Conservation (phyloP, 2,113 vertebrate species). For the Microcebus ravelobensis region DNA sequence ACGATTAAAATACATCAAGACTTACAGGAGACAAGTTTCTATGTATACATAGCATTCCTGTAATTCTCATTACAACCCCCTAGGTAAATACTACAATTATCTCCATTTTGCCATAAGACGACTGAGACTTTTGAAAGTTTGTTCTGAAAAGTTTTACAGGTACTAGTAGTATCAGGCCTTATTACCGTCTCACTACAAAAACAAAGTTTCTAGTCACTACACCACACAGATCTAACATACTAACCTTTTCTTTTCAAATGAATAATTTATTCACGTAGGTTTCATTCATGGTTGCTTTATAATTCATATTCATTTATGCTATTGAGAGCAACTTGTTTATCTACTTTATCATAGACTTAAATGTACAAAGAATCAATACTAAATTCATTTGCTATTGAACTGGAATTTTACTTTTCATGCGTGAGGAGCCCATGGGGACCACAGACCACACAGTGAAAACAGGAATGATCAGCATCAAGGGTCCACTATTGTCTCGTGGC, state of each 20-base stretch:
- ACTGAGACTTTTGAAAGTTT: background rate
- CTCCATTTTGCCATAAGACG: background rate
- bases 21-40: background rate
- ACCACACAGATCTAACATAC: background rate
- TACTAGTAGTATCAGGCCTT: background rate
- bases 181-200: background rate
- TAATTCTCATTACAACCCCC: background rate
- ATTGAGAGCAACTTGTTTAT: background rate
- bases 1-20: background rate
- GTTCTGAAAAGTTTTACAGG: background rate
- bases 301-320: constrained; percentile 55
- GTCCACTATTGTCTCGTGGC: background rate
- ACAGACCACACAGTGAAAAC: constrained; percentile 32
- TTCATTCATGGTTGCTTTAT: background rate
- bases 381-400: constrained; percentile 63
- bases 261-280: constrained; percentile 11
- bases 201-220: background rate
- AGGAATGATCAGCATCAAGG: constrained; percentile 26
- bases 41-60: background rate
- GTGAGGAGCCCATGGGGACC: background rate
- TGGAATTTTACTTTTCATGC: constrained; percentile 40
- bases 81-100: background rate
- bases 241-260: constrained; percentile 32
- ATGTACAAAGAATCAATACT: constrained; percentile 55
- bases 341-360: constrained; percentile 13